Percentiles rank a stretch among this genome's conserved stretches.
These are phyloP conservation scores for Dryomyza anilis DNA, from an alignment of 2,888 invertebrate genomes.

Conservation along the genomic window DNA sequence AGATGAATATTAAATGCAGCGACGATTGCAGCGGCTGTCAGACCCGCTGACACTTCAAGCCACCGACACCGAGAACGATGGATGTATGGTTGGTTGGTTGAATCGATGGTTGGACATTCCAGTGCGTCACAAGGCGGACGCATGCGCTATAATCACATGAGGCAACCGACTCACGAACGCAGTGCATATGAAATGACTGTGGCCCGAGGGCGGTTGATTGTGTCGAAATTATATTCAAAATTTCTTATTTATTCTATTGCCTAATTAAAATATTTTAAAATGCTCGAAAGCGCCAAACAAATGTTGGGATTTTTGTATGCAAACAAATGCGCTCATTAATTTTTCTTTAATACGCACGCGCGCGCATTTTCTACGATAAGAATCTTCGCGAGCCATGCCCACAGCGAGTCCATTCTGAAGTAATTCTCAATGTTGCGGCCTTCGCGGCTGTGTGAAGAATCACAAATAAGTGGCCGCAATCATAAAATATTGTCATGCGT, in stretches of 20 bases:
- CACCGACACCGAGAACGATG: background rate
- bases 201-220: conserved; percentile 25
- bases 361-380: conserved; percentile 21
- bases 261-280: conserved; percentile 14
- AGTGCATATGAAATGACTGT: conserved; percentile 14
- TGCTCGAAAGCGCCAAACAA: conserved; percentile 32
- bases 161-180: background rate
- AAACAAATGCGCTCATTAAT: conserved; percentile 27
- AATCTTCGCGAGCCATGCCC: conserved; percentile 22
- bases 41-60: conserved; percentile 16
- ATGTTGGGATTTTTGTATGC: conserved; percentile 37
- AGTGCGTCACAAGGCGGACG: conserved; percentile 38
- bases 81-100: too few species aligned
- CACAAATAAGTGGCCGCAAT: conserved; percentile 38
- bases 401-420: conserved; percentile 36
- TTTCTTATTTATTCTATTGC: conserved; percentile 26
- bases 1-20: conserved; percentile 33
- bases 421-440: conserved; percentile 42
- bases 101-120: conserved; percentile 41
- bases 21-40: conserved; percentile 29
- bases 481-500: background rate
- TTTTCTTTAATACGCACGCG: background rate
- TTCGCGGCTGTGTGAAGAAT: conserved; percentile 55
- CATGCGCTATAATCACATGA: conserved; percentile 33
- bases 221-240: too few species aligned